phyloP scores from a whole-genome alignment of 2,888 invertebrate species.

The Drosophila meridiana region DNA sequence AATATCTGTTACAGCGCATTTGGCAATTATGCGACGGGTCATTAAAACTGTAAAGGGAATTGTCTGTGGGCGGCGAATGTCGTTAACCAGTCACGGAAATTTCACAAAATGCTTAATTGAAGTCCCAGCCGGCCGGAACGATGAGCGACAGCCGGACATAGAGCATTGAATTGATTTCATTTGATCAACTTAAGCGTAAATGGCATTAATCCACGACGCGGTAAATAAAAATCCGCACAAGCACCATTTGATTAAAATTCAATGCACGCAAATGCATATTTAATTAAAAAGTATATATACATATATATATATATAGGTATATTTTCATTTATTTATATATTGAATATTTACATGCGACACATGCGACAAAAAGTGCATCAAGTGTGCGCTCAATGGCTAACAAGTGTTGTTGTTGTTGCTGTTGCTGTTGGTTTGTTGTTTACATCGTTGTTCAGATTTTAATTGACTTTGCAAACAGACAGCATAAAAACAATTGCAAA shows the following conservation, averaged over 20 bases:
- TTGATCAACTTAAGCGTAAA: slow-evolving; percentile 33
- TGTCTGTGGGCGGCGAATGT: slow-evolving; percentile 17
- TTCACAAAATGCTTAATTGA: slow-evolving; percentile 52
- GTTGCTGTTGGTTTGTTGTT: slow-evolving; percentile 49
- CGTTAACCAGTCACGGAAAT: slow-evolving; percentile 29
- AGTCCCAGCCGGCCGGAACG: slow-evolving; percentile 24
- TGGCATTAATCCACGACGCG: slow-evolving; percentile 37
- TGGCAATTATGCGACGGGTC: slow-evolving; percentile 18
- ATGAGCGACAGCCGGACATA: neutral
- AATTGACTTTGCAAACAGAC: slow-evolving; percentile 71
- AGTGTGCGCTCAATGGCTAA: slow-evolving; percentile 36
- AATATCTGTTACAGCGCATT: slow-evolving; percentile 29
- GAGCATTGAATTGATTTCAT: slow-evolving; percentile 37
- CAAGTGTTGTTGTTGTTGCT: slow-evolving; percentile 31
- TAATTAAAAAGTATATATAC: slow-evolving; percentile 64
- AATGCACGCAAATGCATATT: slow-evolving; percentile 71
- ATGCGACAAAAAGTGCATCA: slow-evolving; percentile 52
- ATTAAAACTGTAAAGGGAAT: slow-evolving; percentile 38
- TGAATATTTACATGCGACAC: slow-evolving; percentile 35
- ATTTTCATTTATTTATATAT: slow-evolving; percentile 10
- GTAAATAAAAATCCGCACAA: slow-evolving; percentile 47
- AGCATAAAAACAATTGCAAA: slow-evolving; percentile 30
- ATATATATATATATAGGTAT: slow-evolving; percentile 2
- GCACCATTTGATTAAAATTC: slow-evolving; percentile 69
- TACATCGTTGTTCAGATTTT: slow-evolving; percentile 72